phyloP scores from a whole-genome alignment of 2,113 vertebrate genomes.

The Mustela nigripes region DNA sequence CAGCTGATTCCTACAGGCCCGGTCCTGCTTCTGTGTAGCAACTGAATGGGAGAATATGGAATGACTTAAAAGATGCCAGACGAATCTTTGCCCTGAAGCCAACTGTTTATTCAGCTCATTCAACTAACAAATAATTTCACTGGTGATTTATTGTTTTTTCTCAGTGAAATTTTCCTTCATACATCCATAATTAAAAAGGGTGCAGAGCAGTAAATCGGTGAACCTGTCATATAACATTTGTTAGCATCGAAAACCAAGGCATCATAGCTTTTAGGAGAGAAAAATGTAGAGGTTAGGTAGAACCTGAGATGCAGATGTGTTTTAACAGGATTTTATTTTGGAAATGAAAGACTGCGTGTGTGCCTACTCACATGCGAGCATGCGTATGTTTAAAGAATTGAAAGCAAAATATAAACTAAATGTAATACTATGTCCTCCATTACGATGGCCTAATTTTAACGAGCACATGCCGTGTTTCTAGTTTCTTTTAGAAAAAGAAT shows the following conservation, averaged over 20 bases:
- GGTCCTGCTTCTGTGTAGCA: not conserved
- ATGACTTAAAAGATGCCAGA: constrained; percentile 41
- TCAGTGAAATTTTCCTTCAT: constrained; percentile 64
- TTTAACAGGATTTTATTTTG: constrained; percentile 36
- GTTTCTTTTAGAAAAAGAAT: not conserved
- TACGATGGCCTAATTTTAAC: not conserved
- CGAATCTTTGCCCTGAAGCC: constrained; percentile 65
- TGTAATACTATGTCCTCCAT: not conserved
- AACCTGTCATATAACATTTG: constrained; percentile 57
- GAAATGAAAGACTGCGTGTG: not conserved
- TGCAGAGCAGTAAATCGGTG: constrained; percentile 58
- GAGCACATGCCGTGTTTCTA: not conserved
- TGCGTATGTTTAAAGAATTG: not conserved
- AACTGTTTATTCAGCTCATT: constrained; percentile 72
- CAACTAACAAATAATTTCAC: constrained; percentile 72
- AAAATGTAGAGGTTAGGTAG: constrained; percentile 10
- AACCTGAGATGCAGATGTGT: not conserved
- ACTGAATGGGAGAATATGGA: constrained; percentile 18
- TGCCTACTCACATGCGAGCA: not conserved
- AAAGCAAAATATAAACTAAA: not conserved
- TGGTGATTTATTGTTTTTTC: constrained; percentile 70
- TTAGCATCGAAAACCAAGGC: constrained; percentile 52
- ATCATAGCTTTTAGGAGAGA: constrained; percentile 53
- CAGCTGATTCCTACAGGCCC: not conserved
- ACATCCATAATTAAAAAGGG: constrained; percentile 74